Conservation (phyloP, 1,140 invertebrate species). For the Mycetomoellerius zeteki region DNA sequence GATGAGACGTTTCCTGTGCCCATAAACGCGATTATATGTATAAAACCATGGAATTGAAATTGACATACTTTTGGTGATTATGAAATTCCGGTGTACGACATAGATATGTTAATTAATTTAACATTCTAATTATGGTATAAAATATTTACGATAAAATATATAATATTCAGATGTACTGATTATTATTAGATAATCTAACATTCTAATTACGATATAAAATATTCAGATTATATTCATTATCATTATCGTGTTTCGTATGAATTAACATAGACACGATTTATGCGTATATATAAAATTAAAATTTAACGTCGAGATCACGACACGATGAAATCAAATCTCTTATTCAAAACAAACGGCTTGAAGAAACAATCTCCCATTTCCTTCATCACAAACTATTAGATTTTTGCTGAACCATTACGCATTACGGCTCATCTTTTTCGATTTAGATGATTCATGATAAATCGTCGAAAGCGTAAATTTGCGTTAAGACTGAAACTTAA, state of each 20-base stretch:
- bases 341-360: neutral
- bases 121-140: no score
- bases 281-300: neutral
- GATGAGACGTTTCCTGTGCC: neutral
- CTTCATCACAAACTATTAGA: neutral
- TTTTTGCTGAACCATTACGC: neutral
- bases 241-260: neutral
- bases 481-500: conserved; percentile 55
- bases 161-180: no score
- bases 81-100: neutral
- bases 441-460: conserved; percentile 20
- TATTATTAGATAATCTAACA: neutral
- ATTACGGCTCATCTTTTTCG: conserved; percentile 21
- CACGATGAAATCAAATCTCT: neutral
- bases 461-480: conserved; percentile 44
- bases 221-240: neutral
- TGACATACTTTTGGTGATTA: neutral
- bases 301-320: neutral
- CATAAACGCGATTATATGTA: neutral
- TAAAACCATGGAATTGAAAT: neutral
- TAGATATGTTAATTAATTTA: no score
- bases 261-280: neutral
- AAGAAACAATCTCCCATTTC: neutral
- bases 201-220: conserved; percentile 13
- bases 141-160: no score